Conservation (phyloP, 2,888 invertebrate genomes). For the Pachydiplax longipennis region DNA sequence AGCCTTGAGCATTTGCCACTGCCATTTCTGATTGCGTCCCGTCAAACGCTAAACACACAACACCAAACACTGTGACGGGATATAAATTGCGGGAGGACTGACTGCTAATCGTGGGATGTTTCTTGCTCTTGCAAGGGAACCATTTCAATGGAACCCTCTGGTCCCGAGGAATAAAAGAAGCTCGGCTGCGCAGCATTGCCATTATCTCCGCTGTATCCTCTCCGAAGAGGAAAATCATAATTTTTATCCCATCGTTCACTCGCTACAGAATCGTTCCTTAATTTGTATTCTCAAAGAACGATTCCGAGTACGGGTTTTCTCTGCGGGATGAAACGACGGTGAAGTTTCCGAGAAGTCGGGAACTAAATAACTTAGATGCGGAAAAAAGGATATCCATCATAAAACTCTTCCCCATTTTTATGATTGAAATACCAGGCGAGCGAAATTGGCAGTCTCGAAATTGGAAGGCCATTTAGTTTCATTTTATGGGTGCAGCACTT, state of each 20-base stretch:
- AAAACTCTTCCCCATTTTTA: too few relatives aligned
- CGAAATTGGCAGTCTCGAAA: too few relatives aligned
- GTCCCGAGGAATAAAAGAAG: neutral
- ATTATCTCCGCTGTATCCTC: neutral
- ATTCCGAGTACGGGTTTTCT: too few relatives aligned
- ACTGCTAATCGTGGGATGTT: neutral
- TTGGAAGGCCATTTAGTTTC: too few relatives aligned
- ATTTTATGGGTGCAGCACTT: too few relatives aligned
- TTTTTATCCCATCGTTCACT: neutral
- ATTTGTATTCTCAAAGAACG: too few relatives aligned
- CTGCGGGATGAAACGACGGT: too few relatives aligned
- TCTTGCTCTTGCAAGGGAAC: neutral
- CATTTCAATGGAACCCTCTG: neutral
- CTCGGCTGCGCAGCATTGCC: neutral
- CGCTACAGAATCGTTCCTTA: neutral
- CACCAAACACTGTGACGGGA: neutral
- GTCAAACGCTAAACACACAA: neutral
- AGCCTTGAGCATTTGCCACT: neutral
- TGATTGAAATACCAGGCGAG: too few relatives aligned
- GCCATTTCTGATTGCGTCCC: neutral
- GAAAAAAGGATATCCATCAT: too few relatives aligned
- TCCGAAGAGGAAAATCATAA: neutral
- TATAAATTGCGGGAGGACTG: neutral
- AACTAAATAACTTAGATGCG: too few relatives aligned
- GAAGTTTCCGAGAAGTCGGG: too few relatives aligned